Percentiles rank a stretch among this genome's conserved stretches.
Evolutionary conservation across 1,140 invertebrate genomes (phyloP).

Genomic region (Drosophila funebris): DNA sequence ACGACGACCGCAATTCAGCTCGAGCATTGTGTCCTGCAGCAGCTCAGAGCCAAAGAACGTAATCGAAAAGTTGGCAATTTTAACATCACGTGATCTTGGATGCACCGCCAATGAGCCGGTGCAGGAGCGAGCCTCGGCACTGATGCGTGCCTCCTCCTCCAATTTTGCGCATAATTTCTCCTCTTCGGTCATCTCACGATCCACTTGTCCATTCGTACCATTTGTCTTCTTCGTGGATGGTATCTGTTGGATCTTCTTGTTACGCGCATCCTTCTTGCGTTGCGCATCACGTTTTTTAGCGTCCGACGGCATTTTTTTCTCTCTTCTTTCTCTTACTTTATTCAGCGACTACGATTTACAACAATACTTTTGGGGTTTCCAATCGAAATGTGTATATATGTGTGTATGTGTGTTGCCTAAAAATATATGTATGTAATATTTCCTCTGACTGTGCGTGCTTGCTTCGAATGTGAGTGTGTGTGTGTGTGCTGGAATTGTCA

Average conservation of each 20-base stretch:
- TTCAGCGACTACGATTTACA: neutral
- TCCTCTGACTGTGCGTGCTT: neutral
- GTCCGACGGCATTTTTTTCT: constrained; percentile 65
- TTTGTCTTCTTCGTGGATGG: constrained; percentile 78
- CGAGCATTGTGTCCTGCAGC: constrained; percentile 96
- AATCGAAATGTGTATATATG: constrained; percentile 14
- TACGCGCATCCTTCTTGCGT: constrained; percentile 97
- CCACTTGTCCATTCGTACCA: constrained; percentile 71
- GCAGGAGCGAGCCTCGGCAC: constrained; percentile 96
- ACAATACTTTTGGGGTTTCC: constrained; percentile 24
- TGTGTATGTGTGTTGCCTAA: constrained; percentile 33
- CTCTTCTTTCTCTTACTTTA: neutral
- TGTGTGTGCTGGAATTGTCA: constrained; percentile 19
- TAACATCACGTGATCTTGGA: constrained; percentile 97
- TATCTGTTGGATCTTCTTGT: constrained; percentile 87
- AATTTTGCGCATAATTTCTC: constrained; percentile 94
- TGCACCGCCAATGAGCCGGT: constrained; percentile 98
- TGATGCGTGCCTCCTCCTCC: constrained; percentile 94
- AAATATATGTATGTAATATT: constrained; percentile 18
- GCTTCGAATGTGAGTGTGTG: constrained; percentile 8
- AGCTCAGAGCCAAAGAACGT: constrained; percentile 99
- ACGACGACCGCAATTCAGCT: constrained; percentile 97
- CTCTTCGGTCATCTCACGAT: constrained; percentile 85
- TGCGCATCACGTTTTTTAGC: constrained; percentile 98
- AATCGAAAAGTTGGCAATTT: constrained; percentile 98